Evolutionary conservation across 2,888 invertebrate species (phyloP), one percentile per base, ranked within the genome.

Genomic region (Epirrhoe alternata): DNA sequence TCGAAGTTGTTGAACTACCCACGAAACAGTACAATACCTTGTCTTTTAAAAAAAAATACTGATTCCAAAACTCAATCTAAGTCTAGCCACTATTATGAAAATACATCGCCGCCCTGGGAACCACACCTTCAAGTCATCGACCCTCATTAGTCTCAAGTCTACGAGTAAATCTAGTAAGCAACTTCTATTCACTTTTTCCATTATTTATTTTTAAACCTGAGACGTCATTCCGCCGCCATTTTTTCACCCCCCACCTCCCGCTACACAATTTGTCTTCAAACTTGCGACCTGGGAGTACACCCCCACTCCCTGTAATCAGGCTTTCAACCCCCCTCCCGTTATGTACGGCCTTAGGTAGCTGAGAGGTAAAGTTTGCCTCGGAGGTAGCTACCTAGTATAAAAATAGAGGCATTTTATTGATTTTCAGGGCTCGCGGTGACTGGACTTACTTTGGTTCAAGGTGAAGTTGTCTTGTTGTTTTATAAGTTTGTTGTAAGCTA

Each of bases 191-290:
- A 76, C 75, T 77, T 65, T 50, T 74, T 74, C 74, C 80, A 79
- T 82, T 82, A 83, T 83, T 81, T 84, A 82, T 83, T 82, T 85
- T 84, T 82, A 80, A 81, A 82, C 82, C 83, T 78, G 77, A 79
- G 82, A 79, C 80, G 83, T 79, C 79, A 85, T 78, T 75, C 74
- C 79, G 80, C 83, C 77, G 85, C 87, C 86, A 86, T 87, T 88
- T 89, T 88, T 86, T 85, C 78, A 74, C 74, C 74, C 80, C 75
- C 75, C 71, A 71, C 74, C 70, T 71, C 74, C 76, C 77, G 62
- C 79, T 75, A 78, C 79, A 84, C 87, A 87, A 86, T 87, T 86
- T 87, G 87, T 89, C 88, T 89, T 89, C 82, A 85, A 87, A 86
- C 84, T 86, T 83, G 84, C 86, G 85, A 85, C 86, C 87, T 85